phyloP scores from a whole-genome alignment of 1,140 invertebrate genomes.

The Drosophila bocki region DNA sequence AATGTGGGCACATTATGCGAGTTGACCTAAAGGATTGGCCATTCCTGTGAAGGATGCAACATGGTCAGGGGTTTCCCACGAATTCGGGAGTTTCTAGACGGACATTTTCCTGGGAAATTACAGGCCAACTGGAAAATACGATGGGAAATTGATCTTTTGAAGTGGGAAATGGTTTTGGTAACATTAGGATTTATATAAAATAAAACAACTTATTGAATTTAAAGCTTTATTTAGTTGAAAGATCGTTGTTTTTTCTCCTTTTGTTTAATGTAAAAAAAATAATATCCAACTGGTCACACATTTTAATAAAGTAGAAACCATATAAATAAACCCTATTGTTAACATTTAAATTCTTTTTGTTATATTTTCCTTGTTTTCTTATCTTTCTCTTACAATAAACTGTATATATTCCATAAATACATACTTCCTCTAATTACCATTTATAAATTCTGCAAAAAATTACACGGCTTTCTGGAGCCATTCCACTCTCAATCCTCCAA shows the following conservation, averaged over 20 bases:
- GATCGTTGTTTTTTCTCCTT: fast-evolving
- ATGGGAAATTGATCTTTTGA: neutral
- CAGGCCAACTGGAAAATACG: conserved; percentile 5
- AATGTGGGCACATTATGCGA: conserved; percentile 81
- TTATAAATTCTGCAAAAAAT: neutral
- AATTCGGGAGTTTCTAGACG: conserved; percentile 43
- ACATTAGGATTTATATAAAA: neutral
- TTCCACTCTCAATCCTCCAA: conserved; percentile 9
- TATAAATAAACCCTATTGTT: neutral
- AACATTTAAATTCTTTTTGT: neutral
- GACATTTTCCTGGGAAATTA: conserved; percentile 33
- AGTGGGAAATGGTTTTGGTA: neutral
- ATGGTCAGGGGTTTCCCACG: conserved; percentile 50
- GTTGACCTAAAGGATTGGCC: conserved; percentile 66
- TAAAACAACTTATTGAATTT: neutral
- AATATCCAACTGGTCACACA: fast-evolving
- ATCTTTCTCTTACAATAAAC: neutral
- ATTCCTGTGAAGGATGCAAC: conserved; percentile 60
- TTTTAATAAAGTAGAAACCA: neutral
- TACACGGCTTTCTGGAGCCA: neutral
- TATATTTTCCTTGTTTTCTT: neutral
- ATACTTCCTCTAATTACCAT: neutral
- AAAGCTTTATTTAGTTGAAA: neutral
- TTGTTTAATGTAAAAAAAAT: neutral
- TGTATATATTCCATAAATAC: neutral